Conservation (phyloP, 2,888 invertebrate species). For the Agrotis segetum region DNA sequence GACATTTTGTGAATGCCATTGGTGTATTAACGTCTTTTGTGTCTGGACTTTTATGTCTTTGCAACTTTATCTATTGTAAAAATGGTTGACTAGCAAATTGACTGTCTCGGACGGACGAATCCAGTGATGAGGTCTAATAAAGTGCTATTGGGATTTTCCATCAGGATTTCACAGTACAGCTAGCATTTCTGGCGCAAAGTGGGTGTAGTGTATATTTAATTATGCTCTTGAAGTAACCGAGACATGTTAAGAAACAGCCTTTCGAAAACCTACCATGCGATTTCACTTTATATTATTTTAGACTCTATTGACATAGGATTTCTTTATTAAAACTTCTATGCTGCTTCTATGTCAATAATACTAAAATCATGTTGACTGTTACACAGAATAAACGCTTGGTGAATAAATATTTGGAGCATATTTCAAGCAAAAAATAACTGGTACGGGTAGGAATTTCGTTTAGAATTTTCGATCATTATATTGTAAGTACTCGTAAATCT, state of each 20-base stretch:
- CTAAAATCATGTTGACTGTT: background rate
- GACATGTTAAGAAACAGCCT: background rate
- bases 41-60: background rate
- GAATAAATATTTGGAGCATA: background rate
- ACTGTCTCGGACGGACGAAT: no score
- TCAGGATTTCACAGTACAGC: no score
- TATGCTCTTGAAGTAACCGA: background rate
- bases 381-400: background rate
- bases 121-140: no score
- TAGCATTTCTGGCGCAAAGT: no score
- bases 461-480: background rate
- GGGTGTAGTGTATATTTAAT: no score
- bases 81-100: no score
- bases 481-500: background rate
- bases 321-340: slow-evolving; percentile 15
- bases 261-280: background rate
- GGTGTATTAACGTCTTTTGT: background rate
- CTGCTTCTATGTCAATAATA: slow-evolving; percentile 22
- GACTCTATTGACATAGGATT: background rate
- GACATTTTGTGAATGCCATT: background rate
- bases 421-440: background rate
- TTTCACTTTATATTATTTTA: slow-evolving; percentile 8
- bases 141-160: no score
- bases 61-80: background rate
- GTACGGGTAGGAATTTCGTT: background rate